A percentile compares a stretch with the other conserved stretches of the same genome.
phyloP scores from a whole-genome alignment of 2,888 invertebrate species.

The Lacanobia oleracea region DNA sequence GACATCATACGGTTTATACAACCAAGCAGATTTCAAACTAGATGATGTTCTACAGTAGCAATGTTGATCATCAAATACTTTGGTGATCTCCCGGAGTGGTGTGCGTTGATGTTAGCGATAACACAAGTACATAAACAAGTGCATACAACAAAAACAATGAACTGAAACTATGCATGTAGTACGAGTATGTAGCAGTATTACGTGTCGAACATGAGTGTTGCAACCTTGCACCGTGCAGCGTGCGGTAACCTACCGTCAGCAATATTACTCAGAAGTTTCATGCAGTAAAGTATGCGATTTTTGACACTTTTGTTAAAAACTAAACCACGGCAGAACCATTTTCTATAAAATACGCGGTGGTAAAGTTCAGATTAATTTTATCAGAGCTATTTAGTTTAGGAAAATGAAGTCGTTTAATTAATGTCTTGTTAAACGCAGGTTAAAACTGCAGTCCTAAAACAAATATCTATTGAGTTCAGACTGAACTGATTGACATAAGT shows the following conservation, averaged over 20 bases:
- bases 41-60: background rate
- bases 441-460: too few species aligned
- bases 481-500: too few species aligned
- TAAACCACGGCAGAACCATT: too few species aligned
- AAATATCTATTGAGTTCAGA: too few species aligned
- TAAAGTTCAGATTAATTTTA: too few species aligned
- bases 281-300: too few species aligned
- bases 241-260: conserved; percentile 24
- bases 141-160: conserved; percentile 40
- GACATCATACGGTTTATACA: too few species aligned
- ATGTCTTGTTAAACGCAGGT: too few species aligned
- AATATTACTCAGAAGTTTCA: conserved; percentile 31
- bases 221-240: conserved; percentile 57
- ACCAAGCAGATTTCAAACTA: background rate
- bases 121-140: conserved; percentile 14
- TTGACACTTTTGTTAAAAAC: too few species aligned
- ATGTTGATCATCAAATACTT: background rate
- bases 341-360: too few species aligned
- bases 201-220: conserved; percentile 55
- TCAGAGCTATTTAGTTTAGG: too few species aligned
- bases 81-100: background rate
- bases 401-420: too few species aligned
- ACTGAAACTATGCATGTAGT: conserved; percentile 34
- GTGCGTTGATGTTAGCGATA: conserved; percentile 12
- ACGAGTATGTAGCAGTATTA: conserved; percentile 41